These are phyloP conservation scores for Pedionomus torquatus DNA, from an alignment of 2,113 vertebrate species.

Conservation along the genomic window DNA sequence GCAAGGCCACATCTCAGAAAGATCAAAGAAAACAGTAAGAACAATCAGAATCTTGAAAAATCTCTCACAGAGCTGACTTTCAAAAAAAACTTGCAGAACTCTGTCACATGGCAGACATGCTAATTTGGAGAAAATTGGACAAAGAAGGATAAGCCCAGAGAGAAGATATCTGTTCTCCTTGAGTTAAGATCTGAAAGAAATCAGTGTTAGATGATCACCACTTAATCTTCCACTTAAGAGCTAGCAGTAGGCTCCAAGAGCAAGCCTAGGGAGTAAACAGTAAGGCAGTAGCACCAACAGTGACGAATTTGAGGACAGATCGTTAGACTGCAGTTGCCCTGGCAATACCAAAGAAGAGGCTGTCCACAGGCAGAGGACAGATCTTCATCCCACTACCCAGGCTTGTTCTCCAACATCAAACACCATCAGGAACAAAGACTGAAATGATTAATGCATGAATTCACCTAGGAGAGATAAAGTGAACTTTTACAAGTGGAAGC, in stretches of 20 bases:
- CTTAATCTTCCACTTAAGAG: background rate
- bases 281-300: fast-evolving
- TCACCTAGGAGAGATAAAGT: background rate
- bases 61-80: background rate
- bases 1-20: background rate
- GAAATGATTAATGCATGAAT: background rate
- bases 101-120: background rate
- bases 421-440: background rate
- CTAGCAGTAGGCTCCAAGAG: background rate
- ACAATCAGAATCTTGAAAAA: background rate
- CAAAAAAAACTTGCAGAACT: background rate
- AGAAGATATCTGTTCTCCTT: fast-evolving
- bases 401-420: background rate
- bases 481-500: background rate
- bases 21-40: background rate
- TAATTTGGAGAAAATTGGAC: fast-evolving
- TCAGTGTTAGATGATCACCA: background rate
- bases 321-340: background rate
- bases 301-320: fast-evolving
- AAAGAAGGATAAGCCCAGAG: background rate
- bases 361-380: background rate
- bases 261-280: background rate
- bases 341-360: background rate
- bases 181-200: background rate
- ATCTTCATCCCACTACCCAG: background rate